Evolutionary conservation across 2,797 vertebrate genomes (phyloP).

Genomic region (Sebastolobus alascanus): DNA sequence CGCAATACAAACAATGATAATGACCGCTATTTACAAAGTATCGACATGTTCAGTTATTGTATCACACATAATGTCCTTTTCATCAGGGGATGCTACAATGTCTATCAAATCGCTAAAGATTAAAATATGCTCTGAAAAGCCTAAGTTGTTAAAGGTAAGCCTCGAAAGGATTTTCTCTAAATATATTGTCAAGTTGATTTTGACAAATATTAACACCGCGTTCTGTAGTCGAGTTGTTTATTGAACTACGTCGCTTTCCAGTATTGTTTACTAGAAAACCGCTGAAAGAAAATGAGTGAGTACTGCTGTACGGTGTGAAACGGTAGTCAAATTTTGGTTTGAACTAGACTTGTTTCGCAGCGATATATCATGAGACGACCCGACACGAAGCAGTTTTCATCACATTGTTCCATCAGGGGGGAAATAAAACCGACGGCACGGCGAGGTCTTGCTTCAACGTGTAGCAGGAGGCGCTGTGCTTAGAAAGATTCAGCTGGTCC

Average conservation of each 20-base stretch:
- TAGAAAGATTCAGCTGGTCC: slow-evolving; percentile 65
- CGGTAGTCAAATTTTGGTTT: slow-evolving; percentile 2
- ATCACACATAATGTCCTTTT: slow-evolving; percentile 74
- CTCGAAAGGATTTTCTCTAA: slow-evolving; percentile 52
- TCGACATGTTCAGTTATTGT: slow-evolving; percentile 76
- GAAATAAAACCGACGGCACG: slow-evolving; percentile 26
- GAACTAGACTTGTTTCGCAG: slow-evolving; percentile 27
- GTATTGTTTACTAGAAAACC: slow-evolving; percentile 42
- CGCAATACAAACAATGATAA: slow-evolving; percentile 83
- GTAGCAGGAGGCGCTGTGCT: slow-evolving; percentile 52
- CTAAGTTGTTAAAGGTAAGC: slow-evolving; percentile 67
- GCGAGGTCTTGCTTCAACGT: slow-evolving; percentile 33
- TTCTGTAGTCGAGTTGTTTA: slow-evolving; percentile 5
- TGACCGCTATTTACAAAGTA: slow-evolving; percentile 84
- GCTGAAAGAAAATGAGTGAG: slow-evolving; percentile 8
- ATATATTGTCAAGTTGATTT: slow-evolving; percentile 45
- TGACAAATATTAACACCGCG: slow-evolving; percentile 14
- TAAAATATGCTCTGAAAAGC: slow-evolving; percentile 75
- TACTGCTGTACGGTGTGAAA: not conserved
- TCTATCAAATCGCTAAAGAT: slow-evolving; percentile 82
- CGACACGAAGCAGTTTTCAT: slow-evolving; percentile 26
- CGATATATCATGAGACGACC: slow-evolving; percentile 49
- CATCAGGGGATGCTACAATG: slow-evolving; percentile 82
- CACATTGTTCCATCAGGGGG: slow-evolving; percentile 22
- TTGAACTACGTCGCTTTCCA: slow-evolving; percentile 16